Evolutionary conservation across 2,113 vertebrate species (phyloP).

Genomic region (Equus przewalskii): DNA sequence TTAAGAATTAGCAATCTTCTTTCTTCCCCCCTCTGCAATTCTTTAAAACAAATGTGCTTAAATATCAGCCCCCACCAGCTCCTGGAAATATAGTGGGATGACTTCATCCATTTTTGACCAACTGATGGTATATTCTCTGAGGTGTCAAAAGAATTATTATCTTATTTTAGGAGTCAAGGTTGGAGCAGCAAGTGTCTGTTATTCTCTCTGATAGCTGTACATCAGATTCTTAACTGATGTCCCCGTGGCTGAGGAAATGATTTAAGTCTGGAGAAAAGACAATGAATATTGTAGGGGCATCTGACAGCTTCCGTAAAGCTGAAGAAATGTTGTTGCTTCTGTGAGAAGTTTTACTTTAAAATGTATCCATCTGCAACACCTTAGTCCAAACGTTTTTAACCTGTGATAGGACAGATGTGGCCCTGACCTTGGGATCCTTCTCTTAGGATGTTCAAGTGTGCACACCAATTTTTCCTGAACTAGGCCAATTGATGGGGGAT

Average conservation of each 20-base stretch:
- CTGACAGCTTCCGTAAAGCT: neutral
- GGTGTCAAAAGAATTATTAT: conserved; percentile 78
- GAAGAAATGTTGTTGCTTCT: conserved; percentile 24
- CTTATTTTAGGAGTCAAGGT: conserved; percentile 82
- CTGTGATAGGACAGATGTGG: neutral
- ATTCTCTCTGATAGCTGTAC: conserved; percentile 67
- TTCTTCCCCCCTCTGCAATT: neutral
- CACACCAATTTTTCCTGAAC: neutral
- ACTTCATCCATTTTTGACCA: conserved; percentile 75
- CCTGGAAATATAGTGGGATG: conserved; percentile 65
- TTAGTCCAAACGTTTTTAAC: neutral
- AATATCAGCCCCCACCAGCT: conserved; percentile 57
- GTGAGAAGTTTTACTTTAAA: neutral
- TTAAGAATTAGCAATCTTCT: conserved; percentile 60
- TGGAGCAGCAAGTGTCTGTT: conserved; percentile 81
- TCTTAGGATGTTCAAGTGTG: neutral
- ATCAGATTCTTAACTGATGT: conserved; percentile 68
- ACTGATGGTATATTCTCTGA: conserved; percentile 61
- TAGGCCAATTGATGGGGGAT: neutral
- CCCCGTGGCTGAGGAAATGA: conserved; percentile 10
- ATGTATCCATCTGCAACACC: neutral
- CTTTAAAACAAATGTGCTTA: conserved; percentile 71
- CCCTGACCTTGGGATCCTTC: neutral
- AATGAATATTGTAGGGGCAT: neutral
- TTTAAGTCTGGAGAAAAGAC: conserved; percentile 62